Base-by-base conservation (phyloP, 2,888 invertebrate species). In the Platycnemis pennipes region DNA sequence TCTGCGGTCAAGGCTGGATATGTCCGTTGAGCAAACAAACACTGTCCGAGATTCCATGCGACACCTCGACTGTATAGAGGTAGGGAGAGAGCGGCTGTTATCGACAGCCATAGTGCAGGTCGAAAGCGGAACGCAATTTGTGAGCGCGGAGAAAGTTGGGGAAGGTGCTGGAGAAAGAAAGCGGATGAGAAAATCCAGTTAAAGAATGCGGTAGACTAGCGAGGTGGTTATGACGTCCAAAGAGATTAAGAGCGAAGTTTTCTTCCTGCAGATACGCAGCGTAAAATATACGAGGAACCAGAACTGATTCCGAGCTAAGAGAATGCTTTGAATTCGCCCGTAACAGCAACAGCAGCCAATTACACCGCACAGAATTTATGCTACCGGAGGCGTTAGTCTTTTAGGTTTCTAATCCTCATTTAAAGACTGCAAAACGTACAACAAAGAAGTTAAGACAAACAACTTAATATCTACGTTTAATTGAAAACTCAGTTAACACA, bases 121-220 rank as follows among this genome's bases (percentile, higher is more conserved):
- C 63, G n/a, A 63, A 63, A 22, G 63, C 0, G 63, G n/a, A 63
- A 63, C 63, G 26, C 63, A 63, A 63, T 63, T 63, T 63, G 63
- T 7, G 63, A 11, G 31, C 37, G 37, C 8, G 77, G 77, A 37
- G 77, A 77, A 77, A 37, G 77, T 77, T 77, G 37, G 37, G 77
- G 37, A 31, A 16, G 16, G 77, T 2, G 2, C 4, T 16, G 37
- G 77, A 26, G 37, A 77, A 77, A 37, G 37, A 77, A 77, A 77
- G 77, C 77, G 37, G 37, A 77, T 77, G 37, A 77, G 77, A 77
- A 77, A 77, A 77, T 77, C 77, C 77, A 77, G 77, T 77, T 77
- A 77, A 3, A 63, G 16, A 16, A 63, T n/a, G 77, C 37, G 77
- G 11, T 26, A 26, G 37, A 63, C 13, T 37, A 77, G 77, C 7